Percentiles rank a stretch among this genome's conserved stretches.
phyloP scores from a whole-genome alignment of 1,140 invertebrate genomes.

The Lasioglossum baleicum region DNA sequence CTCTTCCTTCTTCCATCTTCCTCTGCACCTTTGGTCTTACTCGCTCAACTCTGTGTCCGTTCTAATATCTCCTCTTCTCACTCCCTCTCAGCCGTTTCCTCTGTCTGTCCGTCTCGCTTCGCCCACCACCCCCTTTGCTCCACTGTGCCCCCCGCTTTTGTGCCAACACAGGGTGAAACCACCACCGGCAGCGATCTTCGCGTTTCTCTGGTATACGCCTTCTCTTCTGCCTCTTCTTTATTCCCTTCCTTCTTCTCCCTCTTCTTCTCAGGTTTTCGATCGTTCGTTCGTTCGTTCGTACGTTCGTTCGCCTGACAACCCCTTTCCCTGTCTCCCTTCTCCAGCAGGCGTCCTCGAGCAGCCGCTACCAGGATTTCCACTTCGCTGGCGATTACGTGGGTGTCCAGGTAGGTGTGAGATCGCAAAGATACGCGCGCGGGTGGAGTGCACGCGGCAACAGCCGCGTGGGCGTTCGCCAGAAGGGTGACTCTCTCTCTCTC shows the following conservation, averaged over 20 bases:
- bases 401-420: constrained; percentile 44
- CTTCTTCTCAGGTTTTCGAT: not conserved
- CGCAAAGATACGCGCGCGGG: constrained; percentile 29
- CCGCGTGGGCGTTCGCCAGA: constrained; percentile 26
- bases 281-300: too few relatives aligned
- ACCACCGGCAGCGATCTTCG: constrained; percentile 8
- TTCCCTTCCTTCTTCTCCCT: not conserved
- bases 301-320: not conserved
- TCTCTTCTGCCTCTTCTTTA: constrained; percentile 1
- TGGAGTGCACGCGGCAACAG: constrained; percentile 36
- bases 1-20: constrained; percentile 22
- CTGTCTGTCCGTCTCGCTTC: not conserved
- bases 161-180: constrained; percentile 6
- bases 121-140: not conserved
- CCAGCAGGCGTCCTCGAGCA: not conserved
- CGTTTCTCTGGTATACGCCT: constrained; percentile 5
- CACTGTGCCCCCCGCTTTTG: not conserved
- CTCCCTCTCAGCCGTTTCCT: constrained; percentile 12
- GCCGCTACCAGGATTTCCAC: constrained; percentile 62
- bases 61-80: constrained; percentile 4
- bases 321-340: not conserved
- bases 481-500: constrained; percentile 3
- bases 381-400: constrained; percentile 55
- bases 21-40: constrained; percentile 25
- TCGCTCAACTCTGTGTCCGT: constrained; percentile 12